Conservation (phyloP, 1,140 invertebrate species). For the Acromyrmex charruanus region DNA sequence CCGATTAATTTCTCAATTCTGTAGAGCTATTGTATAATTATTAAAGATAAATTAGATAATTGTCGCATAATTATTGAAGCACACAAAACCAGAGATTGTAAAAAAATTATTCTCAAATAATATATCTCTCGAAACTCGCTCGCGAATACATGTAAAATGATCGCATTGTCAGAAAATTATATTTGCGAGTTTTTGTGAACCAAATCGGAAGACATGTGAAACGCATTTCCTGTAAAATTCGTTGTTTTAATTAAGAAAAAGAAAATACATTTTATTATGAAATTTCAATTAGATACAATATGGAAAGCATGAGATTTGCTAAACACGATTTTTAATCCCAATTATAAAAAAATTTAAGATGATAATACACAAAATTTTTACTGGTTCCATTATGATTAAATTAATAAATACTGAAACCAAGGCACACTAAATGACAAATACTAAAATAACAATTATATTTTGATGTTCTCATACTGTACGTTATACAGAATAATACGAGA, state of each 20-base stretch:
- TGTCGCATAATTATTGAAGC: background rate
- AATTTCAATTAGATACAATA: background rate
- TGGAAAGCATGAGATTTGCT: background rate
- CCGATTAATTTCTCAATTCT: conserved; percentile 22
- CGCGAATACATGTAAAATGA: background rate
- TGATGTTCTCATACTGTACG: too few relatives aligned
- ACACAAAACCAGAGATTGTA: background rate
- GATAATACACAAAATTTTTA: background rate
- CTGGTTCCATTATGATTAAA: background rate
- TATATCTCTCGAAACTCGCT: background rate
- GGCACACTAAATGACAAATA: too few relatives aligned
- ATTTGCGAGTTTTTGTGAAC: background rate
- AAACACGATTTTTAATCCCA: background rate
- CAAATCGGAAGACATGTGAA: background rate
- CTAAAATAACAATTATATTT: too few relatives aligned
- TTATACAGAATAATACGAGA: too few relatives aligned
- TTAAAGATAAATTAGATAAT: background rate
- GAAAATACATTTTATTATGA: background rate
- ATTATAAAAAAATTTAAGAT: background rate
- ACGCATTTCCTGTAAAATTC: conserved; percentile 1
- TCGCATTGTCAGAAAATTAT: background rate
- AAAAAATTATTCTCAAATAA: background rate
- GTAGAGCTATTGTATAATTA: conserved; percentile 1
- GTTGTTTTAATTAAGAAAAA: background rate
- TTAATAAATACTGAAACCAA: conserved; percentile 1